phyloP scores from a whole-genome alignment of 1,140 invertebrate species.

The Drosophila navojoa region DNA sequence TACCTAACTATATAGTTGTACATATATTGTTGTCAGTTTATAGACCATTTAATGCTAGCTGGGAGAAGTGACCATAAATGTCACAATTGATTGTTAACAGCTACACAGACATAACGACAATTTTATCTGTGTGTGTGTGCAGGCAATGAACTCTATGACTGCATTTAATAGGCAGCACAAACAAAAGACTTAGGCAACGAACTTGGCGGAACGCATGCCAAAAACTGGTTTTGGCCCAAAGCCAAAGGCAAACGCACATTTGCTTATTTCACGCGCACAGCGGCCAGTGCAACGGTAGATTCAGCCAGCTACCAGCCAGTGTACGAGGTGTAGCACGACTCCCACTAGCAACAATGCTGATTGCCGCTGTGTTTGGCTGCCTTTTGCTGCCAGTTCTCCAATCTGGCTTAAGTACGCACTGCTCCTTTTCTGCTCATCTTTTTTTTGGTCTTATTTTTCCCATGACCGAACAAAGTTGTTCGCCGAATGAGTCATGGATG shows the following conservation, averaged over 20 bases:
- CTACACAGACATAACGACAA: background rate
- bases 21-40: slow-evolving; percentile 28
- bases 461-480: slow-evolving; percentile 62
- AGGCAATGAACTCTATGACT: slow-evolving; percentile 73
- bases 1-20: background rate
- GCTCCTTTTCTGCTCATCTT: slow-evolving; percentile 39
- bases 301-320: slow-evolving; percentile 13
- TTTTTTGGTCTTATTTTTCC: slow-evolving; percentile 45
- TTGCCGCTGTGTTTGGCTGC: slow-evolving; percentile 11
- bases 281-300: slow-evolving; percentile 62
- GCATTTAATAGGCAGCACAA: slow-evolving; percentile 47
- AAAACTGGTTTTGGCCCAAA: slow-evolving; percentile 58
- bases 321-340: slow-evolving; percentile 6
- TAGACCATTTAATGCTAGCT: slow-evolving; percentile 20
- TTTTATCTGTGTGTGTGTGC: slow-evolving; percentile 9
- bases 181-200: slow-evolving; percentile 82
- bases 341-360: slow-evolving; percentile 30
- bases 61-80: slow-evolving; percentile 36
- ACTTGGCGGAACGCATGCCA: slow-evolving; percentile 61
- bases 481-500: slow-evolving; percentile 52
- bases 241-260: slow-evolving; percentile 55
- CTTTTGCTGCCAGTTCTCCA: slow-evolving; percentile 17
- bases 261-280: slow-evolving; percentile 16
- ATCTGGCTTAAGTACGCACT: slow-evolving; percentile 22
- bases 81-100: slow-evolving; percentile 25